These are phyloP conservation scores for Actenoides hombroni DNA, from an alignment of 2,113 vertebrate species.

Conservation along the genomic window DNA sequence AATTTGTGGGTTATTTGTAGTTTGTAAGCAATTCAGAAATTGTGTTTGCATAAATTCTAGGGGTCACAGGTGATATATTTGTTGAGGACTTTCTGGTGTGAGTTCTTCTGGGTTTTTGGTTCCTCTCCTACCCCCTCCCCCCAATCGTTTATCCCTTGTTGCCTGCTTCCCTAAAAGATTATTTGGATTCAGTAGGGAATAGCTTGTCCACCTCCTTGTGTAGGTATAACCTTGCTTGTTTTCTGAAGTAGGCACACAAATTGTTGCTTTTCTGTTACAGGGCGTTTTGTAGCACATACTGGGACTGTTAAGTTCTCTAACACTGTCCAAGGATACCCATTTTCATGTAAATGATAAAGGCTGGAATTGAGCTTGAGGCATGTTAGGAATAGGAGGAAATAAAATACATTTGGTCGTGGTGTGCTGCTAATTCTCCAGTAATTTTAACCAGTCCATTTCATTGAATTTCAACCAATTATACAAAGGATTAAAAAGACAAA, in stretches of 20 bases:
- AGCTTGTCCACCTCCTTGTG: background rate
- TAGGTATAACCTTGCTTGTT: background rate
- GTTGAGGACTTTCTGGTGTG: fast-evolving
- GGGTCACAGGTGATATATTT: background rate
- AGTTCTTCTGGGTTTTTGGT: fast-evolving
- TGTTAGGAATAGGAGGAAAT: background rate
- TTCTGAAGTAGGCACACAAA: background rate
- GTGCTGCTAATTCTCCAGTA: background rate
- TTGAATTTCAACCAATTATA: background rate
- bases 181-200: background rate
- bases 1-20: background rate
- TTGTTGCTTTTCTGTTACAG: background rate
- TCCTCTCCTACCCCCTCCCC: background rate
- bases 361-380: background rate
- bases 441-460: background rate
- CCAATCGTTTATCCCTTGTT: background rate
- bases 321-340: background rate
- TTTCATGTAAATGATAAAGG: background rate
- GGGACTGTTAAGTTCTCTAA: background rate
- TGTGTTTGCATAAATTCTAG: background rate
- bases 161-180: background rate
- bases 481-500: background rate
- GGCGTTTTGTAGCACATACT: background rate
- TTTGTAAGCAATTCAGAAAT: background rate
- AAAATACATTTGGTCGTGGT: fast-evolving